A percentile compares a stretch with the other conserved stretches of the same genome.
Conservation (phyloP, 1,140 invertebrate species). For the Phthorimaea operculella region DNA sequence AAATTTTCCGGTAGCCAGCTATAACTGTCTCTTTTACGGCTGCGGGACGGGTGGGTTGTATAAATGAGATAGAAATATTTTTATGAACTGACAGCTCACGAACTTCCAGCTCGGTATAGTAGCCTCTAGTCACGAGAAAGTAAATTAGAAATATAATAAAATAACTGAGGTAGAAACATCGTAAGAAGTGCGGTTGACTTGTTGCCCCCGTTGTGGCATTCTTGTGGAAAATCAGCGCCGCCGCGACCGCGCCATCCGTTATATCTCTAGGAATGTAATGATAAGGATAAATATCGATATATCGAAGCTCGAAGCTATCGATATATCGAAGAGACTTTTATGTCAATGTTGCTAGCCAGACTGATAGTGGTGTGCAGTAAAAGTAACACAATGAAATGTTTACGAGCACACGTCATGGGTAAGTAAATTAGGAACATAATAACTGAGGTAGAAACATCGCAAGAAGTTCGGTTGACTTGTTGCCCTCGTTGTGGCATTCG, state of each 20-base stretch:
- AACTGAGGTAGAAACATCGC: conserved; percentile 29
- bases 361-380: too few relatives aligned
- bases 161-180: conserved; percentile 31
- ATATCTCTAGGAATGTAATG: conserved; percentile 27
- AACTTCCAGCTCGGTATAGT: too few relatives aligned
- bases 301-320: too few relatives aligned
- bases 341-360: too few relatives aligned
- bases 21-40: too few relatives aligned
- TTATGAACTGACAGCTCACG: too few relatives aligned
- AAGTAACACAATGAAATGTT: conserved; percentile 29
- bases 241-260: conserved; percentile 41
- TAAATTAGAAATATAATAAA: conserved; percentile 37
- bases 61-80: too few relatives aligned
- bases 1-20: too few relatives aligned
- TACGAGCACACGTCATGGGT: conserved; percentile 23
- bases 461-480: conserved; percentile 38
- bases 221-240: conserved; percentile 56
- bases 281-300: too few relatives aligned
- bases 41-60: too few relatives aligned
- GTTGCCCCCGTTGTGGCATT: conserved; percentile 49
- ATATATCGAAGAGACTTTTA: too few relatives aligned
- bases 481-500: conserved; percentile 52
- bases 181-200: conserved; percentile 36
- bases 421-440: conserved; percentile 36
- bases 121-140: too few relatives aligned